Evolutionary conservation across 2,888 invertebrate genomes (phyloP), one percentile per base, ranked within the genome.

Genomic region (Rhagonycha lutea): DNA sequence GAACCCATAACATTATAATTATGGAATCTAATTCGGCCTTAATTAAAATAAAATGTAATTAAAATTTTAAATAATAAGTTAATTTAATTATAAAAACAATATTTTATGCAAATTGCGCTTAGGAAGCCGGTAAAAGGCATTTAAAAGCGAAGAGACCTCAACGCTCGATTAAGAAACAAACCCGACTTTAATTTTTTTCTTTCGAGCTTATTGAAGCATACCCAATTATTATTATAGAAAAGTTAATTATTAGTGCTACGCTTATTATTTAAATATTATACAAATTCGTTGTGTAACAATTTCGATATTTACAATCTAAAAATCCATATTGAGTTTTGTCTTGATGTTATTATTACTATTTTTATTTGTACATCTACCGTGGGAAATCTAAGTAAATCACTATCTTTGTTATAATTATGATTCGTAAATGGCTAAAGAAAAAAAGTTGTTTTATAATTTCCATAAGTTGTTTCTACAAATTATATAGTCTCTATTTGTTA

Each of bases 391-490:
- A 76, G 74, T 75, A 73, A 75, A 73, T 74, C 75, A 78, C 75
- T 78, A 79, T 78, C 79, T 76, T 79, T 79, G 75, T 78, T 76
- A 76, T 79, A 79, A 79, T 79, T 78, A 79, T 76, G 75, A 79
- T 79, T 78, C 72, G 79, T 75, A 78, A 79, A 79, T 79, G 74
- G 78, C 72, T 61, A 69, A 65, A 65, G 68, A 73, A 74, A 76
- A 76, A 79, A 76, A 73, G 71, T 74, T 68, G 72, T 78, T 78
- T 79, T 24, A 76, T 76, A 76, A 76, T 76, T 73, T 76, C 76
- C 76, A 76, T 76, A 76, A 76, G 72, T 72, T 76, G 72, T 76
- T 76, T 72, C 72, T 72, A 67, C 70, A 76, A 76, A 76, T 76
- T 76, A 76, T 76, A 72, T 72, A 68, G 68, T 75, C 75, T 75